Evolutionary conservation across 2,113 vertebrate species (phyloP).

Genomic region (Miniopterus natalensis): DNA sequence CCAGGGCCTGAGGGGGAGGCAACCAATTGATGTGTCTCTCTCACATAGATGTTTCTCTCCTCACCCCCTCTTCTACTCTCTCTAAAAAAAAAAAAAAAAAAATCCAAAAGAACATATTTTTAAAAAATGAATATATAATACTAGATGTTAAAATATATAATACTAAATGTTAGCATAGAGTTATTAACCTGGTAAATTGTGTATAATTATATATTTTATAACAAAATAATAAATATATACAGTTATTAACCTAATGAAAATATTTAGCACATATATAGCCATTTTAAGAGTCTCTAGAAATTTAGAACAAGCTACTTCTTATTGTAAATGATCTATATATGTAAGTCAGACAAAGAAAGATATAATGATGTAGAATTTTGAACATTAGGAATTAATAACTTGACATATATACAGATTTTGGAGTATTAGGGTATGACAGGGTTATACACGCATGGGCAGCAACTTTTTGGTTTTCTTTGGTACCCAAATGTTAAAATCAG

Average conservation of each 20-base stretch:
- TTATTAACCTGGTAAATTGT: constrained; percentile 11
- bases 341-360: constrained; percentile 28
- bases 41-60: too few relatives aligned
- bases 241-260: constrained; percentile 9
- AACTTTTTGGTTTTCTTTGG: constrained; percentile 9
- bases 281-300: constrained; percentile 50
- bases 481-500: background rate
- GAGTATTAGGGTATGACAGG: background rate
- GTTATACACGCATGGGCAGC: background rate
- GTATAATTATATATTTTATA: background rate
- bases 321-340: background rate
- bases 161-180: constrained; percentile 16
- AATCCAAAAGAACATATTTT: too few relatives aligned
- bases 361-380: constrained; percentile 1
- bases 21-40: too few relatives aligned
- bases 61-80: too few relatives aligned
- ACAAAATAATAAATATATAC: constrained; percentile 1
- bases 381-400: constrained; percentile 3
- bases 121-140: background rate
- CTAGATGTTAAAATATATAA: background rate
- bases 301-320: constrained; percentile 29
- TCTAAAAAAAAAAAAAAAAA: too few relatives aligned
- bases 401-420: constrained; percentile 17
- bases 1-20: too few relatives aligned
- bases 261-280: constrained; percentile 1